A percentile compares a stretch with the other conserved stretches of the same genome.
Conservation (phyloP, 2,797 vertebrate species). For the Sternotherus odoratus region DNA sequence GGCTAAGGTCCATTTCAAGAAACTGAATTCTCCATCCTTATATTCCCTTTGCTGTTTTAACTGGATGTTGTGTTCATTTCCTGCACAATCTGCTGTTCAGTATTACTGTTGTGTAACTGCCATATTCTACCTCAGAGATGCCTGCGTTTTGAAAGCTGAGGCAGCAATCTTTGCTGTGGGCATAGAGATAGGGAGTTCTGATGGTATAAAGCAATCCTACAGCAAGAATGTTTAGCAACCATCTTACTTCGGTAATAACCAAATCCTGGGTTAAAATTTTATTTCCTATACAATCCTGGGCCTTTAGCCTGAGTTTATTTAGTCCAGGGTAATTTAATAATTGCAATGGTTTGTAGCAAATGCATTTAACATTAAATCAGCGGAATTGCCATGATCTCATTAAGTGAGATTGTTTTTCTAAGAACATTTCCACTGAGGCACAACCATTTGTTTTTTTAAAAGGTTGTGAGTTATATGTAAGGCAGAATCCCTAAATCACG, state of each 20-base stretch:
- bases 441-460: not conserved
- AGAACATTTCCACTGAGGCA: not conserved
- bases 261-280: not conserved
- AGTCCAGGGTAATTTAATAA: not conserved
- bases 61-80: not conserved
- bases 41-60: not conserved
- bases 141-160: not conserved
- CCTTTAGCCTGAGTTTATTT: not conserved
- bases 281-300: not conserved
- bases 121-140: not conserved
- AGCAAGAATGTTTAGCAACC: not conserved
- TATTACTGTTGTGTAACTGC: not conserved
- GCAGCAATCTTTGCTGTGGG: not conserved
- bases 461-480: not conserved
- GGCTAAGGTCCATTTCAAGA: not conserved
- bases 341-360: not conserved
- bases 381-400: not conserved
- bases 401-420: not conserved
- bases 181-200: not conserved
- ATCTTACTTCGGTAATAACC: not conserved
- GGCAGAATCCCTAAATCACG: not conserved
- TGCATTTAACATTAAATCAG: not conserved
- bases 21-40: not conserved
- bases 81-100: not conserved
- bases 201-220: not conserved